phyloP scores from a whole-genome alignment of 1,140 invertebrate species.

The Ceratosolen fusciceps region DNA sequence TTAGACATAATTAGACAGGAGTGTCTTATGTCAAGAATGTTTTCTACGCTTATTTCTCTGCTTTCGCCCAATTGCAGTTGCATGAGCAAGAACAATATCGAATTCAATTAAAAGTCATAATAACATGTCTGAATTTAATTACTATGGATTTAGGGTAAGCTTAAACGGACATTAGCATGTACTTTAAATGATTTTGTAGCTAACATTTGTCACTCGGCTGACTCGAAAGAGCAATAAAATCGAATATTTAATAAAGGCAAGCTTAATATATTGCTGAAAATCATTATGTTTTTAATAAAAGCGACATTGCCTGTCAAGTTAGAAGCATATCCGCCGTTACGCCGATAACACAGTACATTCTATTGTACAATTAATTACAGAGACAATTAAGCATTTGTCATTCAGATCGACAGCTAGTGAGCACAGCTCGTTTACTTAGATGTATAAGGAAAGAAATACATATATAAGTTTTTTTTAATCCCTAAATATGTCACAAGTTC shows the following conservation, averaged over 20 bases:
- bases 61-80: not conserved
- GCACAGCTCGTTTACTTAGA: too few relatives aligned
- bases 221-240: not conserved
- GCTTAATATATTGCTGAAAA: not conserved
- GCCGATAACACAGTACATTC: too few relatives aligned
- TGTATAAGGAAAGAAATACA: too few relatives aligned
- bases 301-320: not conserved
- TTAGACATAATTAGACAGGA: too few relatives aligned
- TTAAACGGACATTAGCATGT: not conserved
- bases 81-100: not conserved
- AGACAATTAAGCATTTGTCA: too few relatives aligned
- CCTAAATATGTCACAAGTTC: too few relatives aligned
- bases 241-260: not conserved
- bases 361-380: too few relatives aligned
- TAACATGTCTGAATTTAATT: not conserved
- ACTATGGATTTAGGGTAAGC: not conserved
- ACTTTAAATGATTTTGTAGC: not conserved
- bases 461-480: too few relatives aligned
- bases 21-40: too few relatives aligned
- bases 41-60: not conserved
- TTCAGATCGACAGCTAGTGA: too few relatives aligned
- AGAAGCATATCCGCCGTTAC: too few relatives aligned
- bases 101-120: not conserved
- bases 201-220: not conserved
- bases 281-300: not conserved